Percentiles rank a stretch among this genome's conserved stretches.
phyloP scores from a whole-genome alignment of 2,113 vertebrate genomes.

The Gila orcuttii region DNA sequence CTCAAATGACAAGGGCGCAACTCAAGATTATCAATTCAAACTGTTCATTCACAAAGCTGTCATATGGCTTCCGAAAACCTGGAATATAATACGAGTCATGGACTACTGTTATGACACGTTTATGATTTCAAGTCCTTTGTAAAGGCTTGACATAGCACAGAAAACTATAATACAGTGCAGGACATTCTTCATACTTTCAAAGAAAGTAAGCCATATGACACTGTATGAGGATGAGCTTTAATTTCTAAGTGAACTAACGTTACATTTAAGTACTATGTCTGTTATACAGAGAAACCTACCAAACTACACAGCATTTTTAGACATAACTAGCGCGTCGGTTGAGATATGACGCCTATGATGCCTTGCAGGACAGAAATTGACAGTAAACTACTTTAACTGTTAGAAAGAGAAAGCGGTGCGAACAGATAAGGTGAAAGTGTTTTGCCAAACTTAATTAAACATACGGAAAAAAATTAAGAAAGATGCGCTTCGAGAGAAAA shows the following conservation, averaged over 20 bases:
- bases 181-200: not conserved
- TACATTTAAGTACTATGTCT: not conserved
- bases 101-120: not conserved
- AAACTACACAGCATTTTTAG: not conserved
- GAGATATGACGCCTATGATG: not conserved
- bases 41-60: not conserved
- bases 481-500: not conserved
- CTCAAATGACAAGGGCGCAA: not conserved
- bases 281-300: not conserved
- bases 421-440: constrained; percentile 1
- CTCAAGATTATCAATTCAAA: not conserved
- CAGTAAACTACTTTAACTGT: not conserved
- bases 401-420: not conserved
- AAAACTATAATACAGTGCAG: not conserved
- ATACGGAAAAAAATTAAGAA: not conserved
- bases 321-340: not conserved
- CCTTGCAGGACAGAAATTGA: not conserved
- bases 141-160: too few species aligned
- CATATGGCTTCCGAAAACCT: not conserved
- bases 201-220: not conserved
- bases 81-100: not conserved
- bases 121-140: too few species aligned
- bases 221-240: not conserved
- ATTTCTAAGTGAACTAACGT: not conserved
- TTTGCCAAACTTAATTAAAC: constrained; percentile 7